Base-by-base conservation (phyloP, 2,113 vertebrate genomes). In the Dermatemys mawii region DNA sequence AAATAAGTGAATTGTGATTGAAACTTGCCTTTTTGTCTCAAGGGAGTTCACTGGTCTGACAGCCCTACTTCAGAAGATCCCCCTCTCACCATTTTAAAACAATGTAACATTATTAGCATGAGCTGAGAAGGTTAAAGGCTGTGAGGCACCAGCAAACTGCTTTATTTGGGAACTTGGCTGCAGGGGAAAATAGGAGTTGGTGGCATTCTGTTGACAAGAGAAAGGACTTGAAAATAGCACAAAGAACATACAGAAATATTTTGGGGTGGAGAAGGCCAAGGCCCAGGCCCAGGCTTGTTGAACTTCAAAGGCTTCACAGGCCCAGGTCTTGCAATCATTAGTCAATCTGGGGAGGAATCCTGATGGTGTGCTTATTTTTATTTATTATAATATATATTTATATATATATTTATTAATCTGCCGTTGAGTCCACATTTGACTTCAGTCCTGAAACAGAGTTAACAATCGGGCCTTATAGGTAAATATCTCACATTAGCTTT, bases 151-250 rank as follows among this genome's bases (percentile, higher is more conserved):
- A 89, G 46, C 41, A 76, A 48, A 10, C 57, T 73, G 81, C 91
- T 81, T 86, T 91, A 91, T 78, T 88, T 91, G 57, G 55, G 32
- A 27, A 83, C 81, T 87, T 89, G 79, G 91, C 95, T 94, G 73
- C 67, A 81, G 90, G 78, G 57, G 81, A 81, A 95, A 95, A 63
- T 78, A 93, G 94, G 87, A 93, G 27, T 38, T 63, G 46, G 35
- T 51, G 81, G 35, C 70, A 32, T 19, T 60, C 48, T 84, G 46
- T 88, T 12, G 83, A 54, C 81, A 83, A 38, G 48, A 81, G 32
- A 81, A 53, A 75, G 35, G 53, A 83, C 94, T 91, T 94, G 44
- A 80, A 88, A 92, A 83, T 53, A 50, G 21, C 85, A 55, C 55
- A 86, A 93, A 84, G 88, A 88, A 76, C 63, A 32, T 27, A 21